Percentiles rank a stretch among this genome's conserved stretches.
These are phyloP conservation scores for Nasonia oneida DNA, from an alignment of 2,888 invertebrate genomes.

Conservation along the genomic window DNA sequence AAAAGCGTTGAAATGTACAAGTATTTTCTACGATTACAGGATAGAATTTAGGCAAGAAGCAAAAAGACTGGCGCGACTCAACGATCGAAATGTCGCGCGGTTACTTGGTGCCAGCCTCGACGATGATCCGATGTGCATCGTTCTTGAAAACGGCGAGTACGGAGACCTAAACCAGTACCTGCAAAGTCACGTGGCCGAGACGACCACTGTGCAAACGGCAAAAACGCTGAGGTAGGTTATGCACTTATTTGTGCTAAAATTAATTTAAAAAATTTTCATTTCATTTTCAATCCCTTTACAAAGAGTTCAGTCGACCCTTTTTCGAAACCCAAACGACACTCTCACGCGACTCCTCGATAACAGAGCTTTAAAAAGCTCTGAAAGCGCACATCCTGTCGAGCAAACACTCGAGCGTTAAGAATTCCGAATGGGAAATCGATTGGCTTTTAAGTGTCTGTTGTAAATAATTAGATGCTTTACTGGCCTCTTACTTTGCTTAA, in stretches of 20 bases:
- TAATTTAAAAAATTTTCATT: background rate
- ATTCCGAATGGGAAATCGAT: slow-evolving; percentile 54
- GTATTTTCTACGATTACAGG: slow-evolving; percentile 74
- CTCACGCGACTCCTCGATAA: background rate
- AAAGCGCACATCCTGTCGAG: slow-evolving; percentile 6
- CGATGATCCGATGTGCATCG: slow-evolving; percentile 87
- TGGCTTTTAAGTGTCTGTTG: slow-evolving; percentile 29
- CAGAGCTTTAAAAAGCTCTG: slow-evolving; percentile 25
- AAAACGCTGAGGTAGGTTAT: slow-evolving; percentile 85
- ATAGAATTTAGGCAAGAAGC: slow-evolving; percentile 88
- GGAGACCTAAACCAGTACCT: slow-evolving; percentile 93
- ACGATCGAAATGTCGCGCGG: slow-evolving; percentile 87
- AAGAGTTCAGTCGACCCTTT: background rate
- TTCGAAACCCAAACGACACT: background rate
- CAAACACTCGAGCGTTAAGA: slow-evolving; percentile 30
- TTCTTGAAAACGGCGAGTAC: slow-evolving; percentile 88
- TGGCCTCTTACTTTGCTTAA: slow-evolving; percentile 21
- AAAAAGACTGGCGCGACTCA: slow-evolving; percentile 84
- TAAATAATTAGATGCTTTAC: slow-evolving; percentile 53
- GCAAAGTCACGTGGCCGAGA: slow-evolving; percentile 89
- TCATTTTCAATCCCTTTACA: background rate
- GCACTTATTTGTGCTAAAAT: too few relatives aligned
- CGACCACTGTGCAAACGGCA: slow-evolving; percentile 83
- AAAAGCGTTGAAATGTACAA: background rate
- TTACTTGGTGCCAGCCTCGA: slow-evolving; percentile 87